Percentiles rank a stretch among this genome's conserved stretches.
phyloP scores from a whole-genome alignment of 2,888 invertebrate species.

The Drosophila lacicola region DNA sequence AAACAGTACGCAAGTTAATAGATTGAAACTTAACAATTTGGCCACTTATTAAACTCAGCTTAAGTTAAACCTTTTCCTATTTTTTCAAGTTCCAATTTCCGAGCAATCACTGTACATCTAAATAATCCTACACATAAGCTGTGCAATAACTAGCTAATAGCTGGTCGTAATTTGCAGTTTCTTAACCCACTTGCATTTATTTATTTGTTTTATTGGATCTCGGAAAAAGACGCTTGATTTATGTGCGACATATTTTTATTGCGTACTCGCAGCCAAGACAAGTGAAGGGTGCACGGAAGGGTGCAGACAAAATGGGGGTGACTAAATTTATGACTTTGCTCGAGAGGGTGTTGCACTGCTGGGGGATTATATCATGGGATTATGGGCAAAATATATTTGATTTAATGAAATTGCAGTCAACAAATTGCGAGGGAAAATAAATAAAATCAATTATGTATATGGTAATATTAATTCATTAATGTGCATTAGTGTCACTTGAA shows the following conservation, averaged over 20 bases:
- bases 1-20: no score
- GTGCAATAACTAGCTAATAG: background rate
- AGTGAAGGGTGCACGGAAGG: constrained; percentile 47
- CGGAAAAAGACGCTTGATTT: constrained; percentile 60
- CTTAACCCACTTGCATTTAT: constrained; percentile 55
- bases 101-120: no score
- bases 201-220: constrained; percentile 34
- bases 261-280: constrained; percentile 62
- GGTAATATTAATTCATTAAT: constrained; percentile 11
- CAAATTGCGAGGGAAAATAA: constrained; percentile 17
- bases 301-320: constrained; percentile 60
- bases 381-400: constrained; percentile 41
- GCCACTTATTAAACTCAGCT: no score
- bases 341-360: constrained; percentile 51
- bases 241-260: constrained; percentile 71
- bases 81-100: no score
- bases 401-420: constrained; percentile 31
- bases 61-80: no score
- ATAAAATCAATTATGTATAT: constrained; percentile 6
- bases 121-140: background rate
- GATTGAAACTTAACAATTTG: no score
- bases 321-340: constrained; percentile 58
- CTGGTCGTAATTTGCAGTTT: constrained; percentile 34
- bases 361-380: constrained; percentile 53
- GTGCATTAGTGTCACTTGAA: background rate